Conservation (phyloP, 2,113 vertebrate species). For the Chamaetylas fuelleborni region DNA sequence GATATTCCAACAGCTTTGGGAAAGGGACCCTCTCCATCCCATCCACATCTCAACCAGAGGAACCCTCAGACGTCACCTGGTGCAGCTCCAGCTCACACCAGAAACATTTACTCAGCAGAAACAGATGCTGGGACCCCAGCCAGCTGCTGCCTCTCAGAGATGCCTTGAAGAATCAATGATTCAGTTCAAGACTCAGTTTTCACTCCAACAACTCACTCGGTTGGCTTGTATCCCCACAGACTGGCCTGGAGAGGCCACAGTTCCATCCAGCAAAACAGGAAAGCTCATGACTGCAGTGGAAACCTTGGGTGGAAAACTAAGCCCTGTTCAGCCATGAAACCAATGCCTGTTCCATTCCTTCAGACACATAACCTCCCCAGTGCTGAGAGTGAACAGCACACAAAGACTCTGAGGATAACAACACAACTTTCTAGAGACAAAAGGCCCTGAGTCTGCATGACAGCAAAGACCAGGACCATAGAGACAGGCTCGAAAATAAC, state of each 20-base stretch:
- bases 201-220: accelerated
- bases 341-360: neutral
- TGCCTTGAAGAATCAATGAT: neutral
- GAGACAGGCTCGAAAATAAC: neutral
- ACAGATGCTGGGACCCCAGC: neutral
- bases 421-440: neutral
- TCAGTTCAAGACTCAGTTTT: neutral
- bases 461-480: neutral
- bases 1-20: neutral
- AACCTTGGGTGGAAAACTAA: neutral
- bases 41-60: accelerated
- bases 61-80: neutral
- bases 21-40: neutral
- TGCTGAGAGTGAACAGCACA: neutral
- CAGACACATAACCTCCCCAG: neutral
- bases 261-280: neutral
- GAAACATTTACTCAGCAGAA: neutral
- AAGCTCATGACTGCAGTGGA: neutral
- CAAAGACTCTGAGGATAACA: accelerated
- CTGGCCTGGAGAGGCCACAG: neutral
- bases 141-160: neutral
- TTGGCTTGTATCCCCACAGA: accelerated
- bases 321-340: neutral
- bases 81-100: neutral
- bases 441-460: neutral